Evolutionary conservation across 2,113 vertebrate species (phyloP), one percentile per base, ranked within the genome.

Genomic region (Orthonyx spaldingii): DNA sequence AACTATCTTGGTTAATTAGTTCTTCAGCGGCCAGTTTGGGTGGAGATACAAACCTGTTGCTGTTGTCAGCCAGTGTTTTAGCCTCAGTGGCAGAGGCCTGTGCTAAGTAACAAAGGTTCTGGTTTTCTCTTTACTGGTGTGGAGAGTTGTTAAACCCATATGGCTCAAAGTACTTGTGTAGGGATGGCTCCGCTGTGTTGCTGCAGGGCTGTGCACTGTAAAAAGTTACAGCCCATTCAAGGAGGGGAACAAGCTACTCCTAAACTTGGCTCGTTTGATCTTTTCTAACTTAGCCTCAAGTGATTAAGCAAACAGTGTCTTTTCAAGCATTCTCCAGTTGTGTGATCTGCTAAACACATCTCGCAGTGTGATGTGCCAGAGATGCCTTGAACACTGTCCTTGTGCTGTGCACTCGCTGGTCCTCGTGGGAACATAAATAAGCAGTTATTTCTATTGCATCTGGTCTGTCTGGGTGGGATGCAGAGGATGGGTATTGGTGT

Each of bases 211-310:
- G 81, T 85, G 84, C 47, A 6, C 93, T 84, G 75, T 86, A 87
- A 95, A 95, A 89, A 33, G 60, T 93, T 96, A 91, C 37, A 90
- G 91, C 47, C 68, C 55, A 20, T 91, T 91, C 90, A 91, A 96
- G 50, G 35, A 85, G 71, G 59, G 75, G 61, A 87, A 39, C 28
- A 55, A 93, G 75, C 85, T 86, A 74, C 69, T 94, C 82, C 78
- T 84, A 61, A 88, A 74, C 75, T 91, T 93, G 84, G 75, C 76
- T 85, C 88, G 69, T 94, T 94, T 93, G 92, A 95, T 93, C 87
- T 95, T 85, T 74, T 77, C 82, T 63, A 86, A 32, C 24, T 59
- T 86, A 39, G 37, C 89, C 57, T 93, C 61, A n/a, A 95, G 87
- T 77, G 82, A 86, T 94, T 50, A 88, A 88, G 85, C 75, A 76